These are phyloP conservation scores for Mustelus asterias DNA, from an alignment of 2,113 vertebrate genomes.

Conservation along the genomic window DNA sequence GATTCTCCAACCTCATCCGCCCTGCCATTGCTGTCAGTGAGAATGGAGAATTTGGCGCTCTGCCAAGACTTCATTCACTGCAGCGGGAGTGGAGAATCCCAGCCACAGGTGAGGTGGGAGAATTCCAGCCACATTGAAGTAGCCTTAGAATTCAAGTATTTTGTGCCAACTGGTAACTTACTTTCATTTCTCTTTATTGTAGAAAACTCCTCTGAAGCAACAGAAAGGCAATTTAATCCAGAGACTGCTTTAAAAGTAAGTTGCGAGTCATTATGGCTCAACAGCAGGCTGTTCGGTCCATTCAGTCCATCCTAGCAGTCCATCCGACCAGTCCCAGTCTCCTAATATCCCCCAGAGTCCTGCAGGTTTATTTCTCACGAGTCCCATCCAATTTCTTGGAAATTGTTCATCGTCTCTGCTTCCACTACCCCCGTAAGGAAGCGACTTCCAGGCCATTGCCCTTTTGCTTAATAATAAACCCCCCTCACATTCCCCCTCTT, in stretches of 20 bases:
- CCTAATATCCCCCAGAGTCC: not conserved
- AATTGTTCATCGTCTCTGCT: not conserved
- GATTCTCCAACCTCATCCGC: too few relatives aligned
- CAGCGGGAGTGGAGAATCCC: too few relatives aligned
- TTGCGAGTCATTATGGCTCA: not conserved
- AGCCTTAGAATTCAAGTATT: not conserved
- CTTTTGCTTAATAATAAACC: not conserved
- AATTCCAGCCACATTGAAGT: not conserved
- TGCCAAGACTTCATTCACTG: too few relatives aligned
- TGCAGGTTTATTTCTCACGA: not conserved
- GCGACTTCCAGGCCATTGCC: not conserved
- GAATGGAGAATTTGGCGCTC: too few relatives aligned
- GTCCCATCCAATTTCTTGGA: not conserved
- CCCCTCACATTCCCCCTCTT: not conserved
- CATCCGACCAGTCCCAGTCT: not conserved
- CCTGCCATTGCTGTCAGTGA: too few relatives aligned
- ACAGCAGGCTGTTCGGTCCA: not conserved
- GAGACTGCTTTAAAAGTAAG: constrained; percentile 23
- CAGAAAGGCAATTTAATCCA: not conserved
- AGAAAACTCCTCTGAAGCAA: constrained; percentile 4
- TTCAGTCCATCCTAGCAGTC: not conserved
- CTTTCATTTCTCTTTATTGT: not conserved
- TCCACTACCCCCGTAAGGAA: not conserved
- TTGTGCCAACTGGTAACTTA: not conserved
- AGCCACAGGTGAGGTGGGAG: too few relatives aligned